These are phyloP conservation scores for Orthonychiurus folsomi DNA, from an alignment of 2,888 invertebrate genomes.

Conservation along the genomic window DNA sequence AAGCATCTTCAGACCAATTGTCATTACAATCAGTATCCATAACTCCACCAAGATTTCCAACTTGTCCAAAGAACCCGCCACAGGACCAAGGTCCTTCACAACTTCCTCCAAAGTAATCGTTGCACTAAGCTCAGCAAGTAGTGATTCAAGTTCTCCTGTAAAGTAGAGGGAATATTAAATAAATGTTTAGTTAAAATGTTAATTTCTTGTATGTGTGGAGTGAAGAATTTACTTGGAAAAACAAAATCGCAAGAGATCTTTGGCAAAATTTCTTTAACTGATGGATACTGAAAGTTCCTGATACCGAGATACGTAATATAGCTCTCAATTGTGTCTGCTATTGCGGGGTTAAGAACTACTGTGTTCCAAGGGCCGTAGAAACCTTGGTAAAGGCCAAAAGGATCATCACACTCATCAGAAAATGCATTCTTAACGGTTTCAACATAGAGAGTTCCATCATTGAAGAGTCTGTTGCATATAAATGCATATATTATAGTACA, in stretches of 20 bases:
- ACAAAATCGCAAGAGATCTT: constrained; percentile 32
- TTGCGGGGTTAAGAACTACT: not conserved
- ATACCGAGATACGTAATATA: constrained; percentile 25
- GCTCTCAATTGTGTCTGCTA: not conserved
- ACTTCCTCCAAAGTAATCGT: constrained; percentile 20
- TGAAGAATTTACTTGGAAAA: constrained; percentile 30
- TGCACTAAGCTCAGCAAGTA: constrained; percentile 22
- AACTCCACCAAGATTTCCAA: constrained; percentile 25
- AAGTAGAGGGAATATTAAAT: constrained; percentile 5
- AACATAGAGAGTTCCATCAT: constrained; percentile 23
- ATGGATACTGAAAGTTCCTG: constrained; percentile 26
- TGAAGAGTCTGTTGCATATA: constrained; percentile 22
- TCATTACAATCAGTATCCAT: constrained; percentile 16
- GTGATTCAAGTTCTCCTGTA: constrained; percentile 32
- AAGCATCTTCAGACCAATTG: constrained; percentile 28
- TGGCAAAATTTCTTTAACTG: constrained; percentile 27
- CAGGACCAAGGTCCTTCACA: constrained; percentile 3
- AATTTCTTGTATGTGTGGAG: too few relatives aligned
- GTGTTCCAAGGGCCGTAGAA: too few relatives aligned
- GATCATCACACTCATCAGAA: too few relatives aligned
- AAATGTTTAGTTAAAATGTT: not conserved
- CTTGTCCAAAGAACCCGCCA: not conserved
- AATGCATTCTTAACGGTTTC: constrained; percentile 8
- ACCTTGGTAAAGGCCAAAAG: too few relatives aligned
- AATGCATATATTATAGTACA: not conserved